phyloP scores from a whole-genome alignment of 2,113 vertebrate genomes.

The Hypanus sabinus region DNA sequence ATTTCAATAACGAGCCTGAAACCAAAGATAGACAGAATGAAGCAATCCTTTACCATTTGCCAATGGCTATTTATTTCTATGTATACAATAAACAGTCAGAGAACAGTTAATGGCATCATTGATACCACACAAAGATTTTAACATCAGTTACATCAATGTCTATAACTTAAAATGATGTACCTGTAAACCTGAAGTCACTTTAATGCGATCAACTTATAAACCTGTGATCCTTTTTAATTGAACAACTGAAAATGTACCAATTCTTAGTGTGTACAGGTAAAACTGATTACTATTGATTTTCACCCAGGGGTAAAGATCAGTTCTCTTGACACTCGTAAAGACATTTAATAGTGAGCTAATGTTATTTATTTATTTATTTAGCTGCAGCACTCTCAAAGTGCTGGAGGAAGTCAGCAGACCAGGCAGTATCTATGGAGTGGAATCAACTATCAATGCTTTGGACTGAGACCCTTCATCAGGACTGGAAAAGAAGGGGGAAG shows the following conservation, averaged over 20 bases:
- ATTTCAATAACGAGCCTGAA: not conserved
- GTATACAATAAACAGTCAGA: not conserved
- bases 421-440: too few relatives aligned
- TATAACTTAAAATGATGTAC: not conserved
- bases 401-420: too few relatives aligned
- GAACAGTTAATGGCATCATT: conserved; percentile 1
- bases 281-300: conserved; percentile 8
- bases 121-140: not conserved
- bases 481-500: too few relatives aligned
- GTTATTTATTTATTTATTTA: too few relatives aligned
- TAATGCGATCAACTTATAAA: not conserved
- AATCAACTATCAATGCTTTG: too few relatives aligned
- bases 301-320: not conserved
- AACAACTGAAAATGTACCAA: not conserved
- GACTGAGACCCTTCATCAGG: too few relatives aligned
- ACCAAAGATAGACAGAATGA: not conserved
- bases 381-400: too few relatives aligned
- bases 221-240: not conserved
- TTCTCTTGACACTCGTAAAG: not conserved
- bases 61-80: not conserved
- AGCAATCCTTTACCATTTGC: not conserved
- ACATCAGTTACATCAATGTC: not conserved
- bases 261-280: not conserved
- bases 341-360: not conserved
- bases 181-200: not conserved